A percentile compares a stretch with the other conserved stretches of the same genome.
phyloP scores from a whole-genome alignment of 2,797 vertebrate species.

The Sebastes taczanowskii region DNA sequence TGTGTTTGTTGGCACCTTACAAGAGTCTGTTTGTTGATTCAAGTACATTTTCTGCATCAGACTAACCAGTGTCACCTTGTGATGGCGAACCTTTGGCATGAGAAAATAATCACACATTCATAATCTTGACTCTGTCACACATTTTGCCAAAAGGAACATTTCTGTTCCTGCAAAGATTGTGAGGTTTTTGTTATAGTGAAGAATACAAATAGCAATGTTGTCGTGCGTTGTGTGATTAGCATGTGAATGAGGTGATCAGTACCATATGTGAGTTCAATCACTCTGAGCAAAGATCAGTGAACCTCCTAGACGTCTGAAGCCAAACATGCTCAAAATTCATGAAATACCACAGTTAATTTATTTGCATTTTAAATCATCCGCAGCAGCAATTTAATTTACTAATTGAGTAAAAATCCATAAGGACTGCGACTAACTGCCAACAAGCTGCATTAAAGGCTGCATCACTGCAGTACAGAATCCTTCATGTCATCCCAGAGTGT shows the following conservation, averaged over 20 bases:
- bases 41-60: background rate
- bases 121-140: background rate
- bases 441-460: background rate
- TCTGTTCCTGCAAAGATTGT: background rate
- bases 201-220: background rate
- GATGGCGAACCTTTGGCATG: background rate
- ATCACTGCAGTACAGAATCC: constrained; percentile 16
- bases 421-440: background rate
- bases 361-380: background rate
- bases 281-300: background rate
- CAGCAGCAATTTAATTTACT: background rate
- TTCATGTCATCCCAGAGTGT: constrained; percentile 20
- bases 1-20: background rate
- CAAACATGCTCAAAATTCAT: background rate
- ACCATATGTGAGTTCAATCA: background rate
- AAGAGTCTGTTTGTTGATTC: background rate
- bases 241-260: background rate
- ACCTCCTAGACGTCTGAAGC: background rate
- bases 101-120: background rate
- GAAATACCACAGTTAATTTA: constrained; percentile 10
- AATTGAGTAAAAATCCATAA: background rate
- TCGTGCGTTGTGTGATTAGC: background rate
- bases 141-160: background rate
- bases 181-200: background rate
- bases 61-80: background rate